Percentiles rank a stretch among this genome's conserved stretches.
phyloP scores from a whole-genome alignment of 2,113 vertebrate genomes.

The Corythoichthys haematopterus region DNA sequence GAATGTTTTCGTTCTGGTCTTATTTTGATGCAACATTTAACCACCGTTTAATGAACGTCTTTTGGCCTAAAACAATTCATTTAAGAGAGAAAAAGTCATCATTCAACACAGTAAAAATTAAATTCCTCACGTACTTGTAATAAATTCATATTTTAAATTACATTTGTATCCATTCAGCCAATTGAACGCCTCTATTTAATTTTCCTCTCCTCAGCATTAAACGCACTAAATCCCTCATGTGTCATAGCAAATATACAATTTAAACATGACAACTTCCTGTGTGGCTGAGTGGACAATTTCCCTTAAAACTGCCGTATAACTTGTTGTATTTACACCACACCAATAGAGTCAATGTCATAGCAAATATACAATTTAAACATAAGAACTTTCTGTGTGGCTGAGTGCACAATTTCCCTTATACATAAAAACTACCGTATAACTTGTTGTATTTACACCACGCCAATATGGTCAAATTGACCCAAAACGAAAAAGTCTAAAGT shows the following conservation, averaged over 20 bases:
- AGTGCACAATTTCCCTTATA: slow-evolving; percentile 65
- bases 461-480: slow-evolving; percentile 75
- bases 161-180: background rate
- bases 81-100: background rate
- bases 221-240: background rate
- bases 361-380: no score
- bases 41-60: background rate
- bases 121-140: background rate
- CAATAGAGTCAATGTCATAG: slow-evolving; percentile 63
- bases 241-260: background rate
- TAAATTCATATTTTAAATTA: slow-evolving; percentile 11
- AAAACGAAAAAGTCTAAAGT: slow-evolving; percentile 68
- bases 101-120: background rate
- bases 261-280: background rate
- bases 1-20: background rate
- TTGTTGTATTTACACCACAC: slow-evolving; percentile 86
- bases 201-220: background rate
- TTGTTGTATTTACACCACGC: slow-evolving; percentile 86
- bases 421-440: slow-evolving; percentile 81
- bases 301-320: slow-evolving; percentile 82
- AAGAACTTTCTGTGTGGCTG: slow-evolving; percentile 66
- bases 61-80: background rate
- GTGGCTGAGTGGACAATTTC: slow-evolving; percentile 76
- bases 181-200: background rate
- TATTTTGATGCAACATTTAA: background rate